These are phyloP conservation scores for Drosophila tani DNA, from an alignment of 1,140 invertebrate genomes.

Conservation along the genomic window DNA sequence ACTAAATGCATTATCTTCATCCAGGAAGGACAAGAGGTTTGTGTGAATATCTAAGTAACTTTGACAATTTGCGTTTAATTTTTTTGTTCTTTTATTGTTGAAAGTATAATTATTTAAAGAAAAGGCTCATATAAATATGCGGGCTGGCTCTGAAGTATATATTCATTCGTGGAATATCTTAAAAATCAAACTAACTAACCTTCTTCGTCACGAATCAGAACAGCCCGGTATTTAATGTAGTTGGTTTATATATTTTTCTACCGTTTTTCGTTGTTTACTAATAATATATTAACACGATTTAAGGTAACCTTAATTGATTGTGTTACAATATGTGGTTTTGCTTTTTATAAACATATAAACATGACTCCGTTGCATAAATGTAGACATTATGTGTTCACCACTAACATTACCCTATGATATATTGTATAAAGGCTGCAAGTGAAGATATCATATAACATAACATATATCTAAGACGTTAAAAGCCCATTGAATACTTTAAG, in stretches of 20 bases:
- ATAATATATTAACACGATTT: conserved; percentile 10
- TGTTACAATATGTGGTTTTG: conserved; percentile 10
- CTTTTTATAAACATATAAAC: conserved; percentile 14
- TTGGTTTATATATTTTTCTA: conserved; percentile 7
- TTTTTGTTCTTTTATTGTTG: not conserved
- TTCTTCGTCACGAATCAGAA: not conserved
- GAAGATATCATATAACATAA: not conserved
- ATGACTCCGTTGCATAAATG: conserved; percentile 1
- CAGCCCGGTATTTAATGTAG: not conserved
- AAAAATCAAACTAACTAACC: too few species aligned
- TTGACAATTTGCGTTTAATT: not conserved
- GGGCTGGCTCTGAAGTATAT: not conserved
- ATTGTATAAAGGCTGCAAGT: not conserved
- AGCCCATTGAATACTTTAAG: not conserved
- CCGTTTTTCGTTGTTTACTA: conserved; percentile 12
- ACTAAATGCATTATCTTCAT: conserved; percentile 33
- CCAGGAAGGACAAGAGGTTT: conserved; percentile 92
- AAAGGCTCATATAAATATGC: not conserved
- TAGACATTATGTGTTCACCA: conserved; percentile 4
- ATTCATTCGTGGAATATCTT: too few species aligned
- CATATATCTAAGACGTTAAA: not conserved
- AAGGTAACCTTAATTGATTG: conserved; percentile 1
- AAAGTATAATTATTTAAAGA: conserved; percentile 2
- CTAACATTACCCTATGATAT: not conserved
- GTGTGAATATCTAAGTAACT: conserved; percentile 74